phyloP scores from a whole-genome alignment of 2,113 vertebrate genomes.

The Leuciscus idus region DNA sequence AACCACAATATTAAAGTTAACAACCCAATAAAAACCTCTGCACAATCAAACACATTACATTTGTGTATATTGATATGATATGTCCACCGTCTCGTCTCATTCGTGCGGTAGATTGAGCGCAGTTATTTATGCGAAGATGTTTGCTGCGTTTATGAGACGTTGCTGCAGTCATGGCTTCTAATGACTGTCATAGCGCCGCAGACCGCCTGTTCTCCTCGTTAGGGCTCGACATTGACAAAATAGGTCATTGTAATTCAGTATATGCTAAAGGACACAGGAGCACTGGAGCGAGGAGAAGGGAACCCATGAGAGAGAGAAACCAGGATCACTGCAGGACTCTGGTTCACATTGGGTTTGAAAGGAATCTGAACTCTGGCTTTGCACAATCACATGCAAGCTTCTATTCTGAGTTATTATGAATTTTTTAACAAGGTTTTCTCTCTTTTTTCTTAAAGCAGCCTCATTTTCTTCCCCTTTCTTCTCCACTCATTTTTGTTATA shows the following conservation, averaged over 20 bases:
- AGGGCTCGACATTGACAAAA: constrained; percentile 58
- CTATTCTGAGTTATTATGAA: constrained; percentile 51
- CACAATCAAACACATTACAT: not conserved
- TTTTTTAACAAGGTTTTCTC: constrained; percentile 48
- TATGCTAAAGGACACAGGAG: constrained; percentile 54
- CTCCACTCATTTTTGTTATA: not conserved
- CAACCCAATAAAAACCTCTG: not conserved
- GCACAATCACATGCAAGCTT: constrained; percentile 16
- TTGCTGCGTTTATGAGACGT: constrained; percentile 41
- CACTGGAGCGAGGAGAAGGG: constrained; percentile 1
- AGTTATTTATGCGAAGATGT: constrained; percentile 30
- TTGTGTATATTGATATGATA: not conserved
- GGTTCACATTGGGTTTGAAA: constrained; percentile 26
- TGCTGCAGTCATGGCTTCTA: constrained; percentile 53
- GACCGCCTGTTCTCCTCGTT: constrained; percentile 44
- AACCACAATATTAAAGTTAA: constrained; percentile 1
- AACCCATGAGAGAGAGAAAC: constrained; percentile 4
- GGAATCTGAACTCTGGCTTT: not conserved
- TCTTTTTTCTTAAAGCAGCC: constrained; percentile 4
- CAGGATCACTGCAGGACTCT: constrained; percentile 13
- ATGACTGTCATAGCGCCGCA: constrained; percentile 50
- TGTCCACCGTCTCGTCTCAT: not conserved
- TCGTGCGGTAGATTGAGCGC: not conserved
- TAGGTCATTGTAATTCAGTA: constrained; percentile 57
- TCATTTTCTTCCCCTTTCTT: not conserved